Base-by-base conservation (phyloP, 2,797 vertebrate genomes). In the Rachycentron canadum region DNA sequence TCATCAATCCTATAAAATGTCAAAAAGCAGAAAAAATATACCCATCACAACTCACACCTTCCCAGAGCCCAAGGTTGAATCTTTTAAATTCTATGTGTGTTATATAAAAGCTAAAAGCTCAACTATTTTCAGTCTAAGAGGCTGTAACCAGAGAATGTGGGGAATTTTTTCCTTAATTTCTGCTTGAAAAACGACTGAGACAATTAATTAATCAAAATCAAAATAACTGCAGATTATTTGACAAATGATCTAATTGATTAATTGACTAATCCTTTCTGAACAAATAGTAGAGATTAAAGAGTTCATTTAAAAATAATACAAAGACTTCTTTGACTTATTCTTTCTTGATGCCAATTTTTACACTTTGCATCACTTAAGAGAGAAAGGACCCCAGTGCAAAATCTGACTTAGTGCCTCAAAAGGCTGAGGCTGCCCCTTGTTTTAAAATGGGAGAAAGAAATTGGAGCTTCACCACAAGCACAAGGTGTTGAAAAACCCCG, bases 381-480 rank as follows among this genome's bases (percentile, higher is more conserved):
- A 36, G 13, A 6, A 2, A 45, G 23, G 17, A 45, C 8, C 32
- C 49, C 2, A 60, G 38, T 16, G 19, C 16, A 25, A 58, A 38
- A 30, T 17, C 4, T 5, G 11, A 47, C 19, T 47, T n/a, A n/a
- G 47, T 50, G 21, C 43, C 19, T 21, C 19, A 47, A 47, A 47
- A 47, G 43, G n/a, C 58, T 40, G 21, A 16, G 36, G 43, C 53
- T 56, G 61, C 32, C 32, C 13, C 17, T 32, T 36, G 9, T 49
- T 66, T 78, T 62, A 61, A 41, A 34, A n/a, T 25, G 13, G 40
- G 6, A 23, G 7, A n/a, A 53, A 64, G 43, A 69, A 59, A 25
- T 21, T 32, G 0, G 1, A 52, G 45, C 56, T 73, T 40, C 32
- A 43, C 47, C 23, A 21, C 7, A 28, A 74, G 40, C 63, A 43